Evolutionary conservation across 1,140 invertebrate species (phyloP), one percentile per base, ranked within the genome.

Genomic region (Amyelois transitella): DNA sequence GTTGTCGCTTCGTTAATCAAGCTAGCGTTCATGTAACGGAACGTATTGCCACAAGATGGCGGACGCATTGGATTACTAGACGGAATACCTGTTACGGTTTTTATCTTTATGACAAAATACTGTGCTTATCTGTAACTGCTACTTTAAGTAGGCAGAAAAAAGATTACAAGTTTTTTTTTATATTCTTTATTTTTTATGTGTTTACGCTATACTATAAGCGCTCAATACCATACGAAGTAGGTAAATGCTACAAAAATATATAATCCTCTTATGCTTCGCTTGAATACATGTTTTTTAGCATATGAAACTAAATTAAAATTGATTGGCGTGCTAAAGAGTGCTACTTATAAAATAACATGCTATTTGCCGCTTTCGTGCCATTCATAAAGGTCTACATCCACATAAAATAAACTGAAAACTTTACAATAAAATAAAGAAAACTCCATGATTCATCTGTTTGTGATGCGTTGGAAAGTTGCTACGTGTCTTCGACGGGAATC

Each of bases 1-100:
- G 57, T 55, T 64, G 60, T 62, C 63, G 61, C 63, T 64, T 72
- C 64, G 70, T 62, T 75, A 72, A 69, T 72, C 68, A 69, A 66
- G 61, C 62, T 58, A 56, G 49, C 51, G 51, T 57, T 49, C 55
- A 60, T 66, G 57, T 73, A 71, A 71, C 73, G 73, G 73, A 71
- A 71, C 63, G 58, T 60, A 59, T 65, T 58, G 56, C 56, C 59
- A 61, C 66, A 69, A 69, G 64, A 71, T 72, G 69, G 71, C 73
- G 71, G 71, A 72, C 65, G 45, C 53, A 55, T 55, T 55, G 12
- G 43, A 55, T 55, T 32, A 52, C 51, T 14, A 14, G 32, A 12
- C 32, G 32, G 32, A 38, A 38, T 38, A 2, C 12, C 32, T 38
- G 32, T 14, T 38, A 38, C 32, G 25, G 25, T 28, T 38, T n/a